Conservation (phyloP, 2,888 invertebrate genomes). For the Eubasilissa splendida region DNA sequence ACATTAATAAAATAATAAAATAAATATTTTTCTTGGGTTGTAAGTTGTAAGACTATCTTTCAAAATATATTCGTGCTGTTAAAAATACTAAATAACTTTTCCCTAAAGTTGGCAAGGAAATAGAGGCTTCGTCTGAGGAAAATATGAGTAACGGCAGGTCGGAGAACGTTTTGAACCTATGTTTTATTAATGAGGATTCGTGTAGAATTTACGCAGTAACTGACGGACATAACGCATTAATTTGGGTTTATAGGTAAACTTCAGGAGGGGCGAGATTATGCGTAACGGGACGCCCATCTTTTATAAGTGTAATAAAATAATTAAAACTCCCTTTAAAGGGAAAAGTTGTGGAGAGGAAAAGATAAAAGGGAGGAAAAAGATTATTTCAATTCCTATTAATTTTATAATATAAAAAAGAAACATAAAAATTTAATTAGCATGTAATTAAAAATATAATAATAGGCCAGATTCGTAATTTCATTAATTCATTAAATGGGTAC, state of each 20-base stretch:
- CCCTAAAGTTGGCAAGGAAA: slow-evolving; percentile 12
- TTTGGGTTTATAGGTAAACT: slow-evolving; percentile 36
- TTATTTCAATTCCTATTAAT: too few species aligned
- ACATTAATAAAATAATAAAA: too few species aligned
- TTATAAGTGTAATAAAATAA: not conserved
- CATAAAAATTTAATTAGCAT: too few species aligned
- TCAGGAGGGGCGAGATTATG: slow-evolving; percentile 24
- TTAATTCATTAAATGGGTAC: too few species aligned
- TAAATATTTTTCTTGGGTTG: too few species aligned
- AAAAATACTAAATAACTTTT: not conserved
- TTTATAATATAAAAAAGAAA: too few species aligned
- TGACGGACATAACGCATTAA: slow-evolving; percentile 35
- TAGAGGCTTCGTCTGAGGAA: slow-evolving; percentile 5
- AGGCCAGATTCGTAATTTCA: too few species aligned
- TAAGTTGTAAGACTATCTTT: not conserved
- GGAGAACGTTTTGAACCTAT: slow-evolving; percentile 34
- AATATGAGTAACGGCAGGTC: slow-evolving; percentile 21
- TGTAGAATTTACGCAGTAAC: slow-evolving; percentile 32
- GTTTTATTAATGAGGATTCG: slow-evolving; percentile 38
- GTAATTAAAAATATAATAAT: too few species aligned
- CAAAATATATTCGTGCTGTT: slow-evolving; percentile 10
- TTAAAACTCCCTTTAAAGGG: not conserved
- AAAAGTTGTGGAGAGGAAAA: not conserved
- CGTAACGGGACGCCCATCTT: slow-evolving; percentile 19
- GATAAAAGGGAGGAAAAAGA: too few species aligned